Evolutionary conservation across 2,113 vertebrate genomes (phyloP), one percentile per base, ranked within the genome.

Genomic region (Ceyx cyanopectus): DNA sequence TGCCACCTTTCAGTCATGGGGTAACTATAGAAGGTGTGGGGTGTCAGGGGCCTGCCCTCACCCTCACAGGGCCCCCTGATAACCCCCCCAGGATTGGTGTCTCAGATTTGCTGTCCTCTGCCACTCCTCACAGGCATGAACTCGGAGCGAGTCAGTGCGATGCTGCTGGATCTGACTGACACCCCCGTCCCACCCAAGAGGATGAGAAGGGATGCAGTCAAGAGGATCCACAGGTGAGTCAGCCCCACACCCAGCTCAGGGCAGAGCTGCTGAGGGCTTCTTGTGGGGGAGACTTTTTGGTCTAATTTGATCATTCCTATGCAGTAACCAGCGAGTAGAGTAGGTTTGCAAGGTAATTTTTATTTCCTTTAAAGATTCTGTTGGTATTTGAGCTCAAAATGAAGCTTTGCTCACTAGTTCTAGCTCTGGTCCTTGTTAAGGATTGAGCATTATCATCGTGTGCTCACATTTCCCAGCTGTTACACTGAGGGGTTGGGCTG

Each of bases 171-270:
- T 69, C 30, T 86, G 24, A 32, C 86, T 32, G 97, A 98, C 32
- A 89, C 89, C 34, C 97, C 97, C n/a, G 29, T 93, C 85, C 97
- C 97, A 91, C 45, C 97, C 79, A 98, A 98, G 96, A 98, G 98
- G 95, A 96, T 97, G 86, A 93, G 97, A 94, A 97, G 97, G 96
- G 98, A 98, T 56, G 57, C 77, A 23, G 53, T 78, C 37, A 97
- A 97, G 61, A 97, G 62, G 75, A 81, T 91, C 40, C 95, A 95
- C 63, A 96, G 87, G 98, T 98, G 85, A 92, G 95, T 93, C 9
- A 22, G 46, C 46, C 46, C 46, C 21, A 12, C 46, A 23, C 46
- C 11, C 9, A 48, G 12, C 79, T 89, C 16, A 65, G 45, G 60
- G 19, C 26, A 63, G 68, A 87, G 12, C 19, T 34, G 10, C 3